Base-by-base conservation (phyloP, 1,140 invertebrate species). In the Pollicipes pollicipes region DNA sequence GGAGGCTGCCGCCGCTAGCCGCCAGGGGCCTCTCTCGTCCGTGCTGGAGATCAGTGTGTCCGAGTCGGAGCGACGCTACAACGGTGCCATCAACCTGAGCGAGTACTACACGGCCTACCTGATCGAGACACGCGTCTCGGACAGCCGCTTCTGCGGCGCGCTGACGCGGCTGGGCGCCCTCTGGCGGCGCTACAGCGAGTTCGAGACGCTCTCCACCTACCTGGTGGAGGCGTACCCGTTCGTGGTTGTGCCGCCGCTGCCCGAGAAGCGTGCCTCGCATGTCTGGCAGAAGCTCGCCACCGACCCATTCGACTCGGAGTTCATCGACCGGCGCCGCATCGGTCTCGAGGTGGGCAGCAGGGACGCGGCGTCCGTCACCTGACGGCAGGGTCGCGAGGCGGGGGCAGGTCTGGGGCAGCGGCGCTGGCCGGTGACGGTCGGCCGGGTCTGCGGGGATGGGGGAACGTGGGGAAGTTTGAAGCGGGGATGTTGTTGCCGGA, bases 101-200 rank as follows among this genome's bases (percentile, higher is more conserved):
- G 90, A 92, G 78, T 89, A 88, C 80, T 90, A 88, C 78, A 90
- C 88, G 17, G 89, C 91, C 10, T 92, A 91, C 80, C 82, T 91
- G 76, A 86, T 91, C 76, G 89, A 91, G 83, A 86, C 88, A 71
- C 91, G 88, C 82, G 85, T 89, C 28, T 88, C 84, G 70, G 87
- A 90, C 81, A 81, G 83, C 31, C 83, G 86, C 66, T 90, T 85
- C 78, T 84, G 83, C 77, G 78, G 82, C 76, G 83, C 84, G 72
- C 80, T 85, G 73, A 84, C 80, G 69, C 86, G 81, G 78, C 82
- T 84, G 76, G 87, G 83, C 78, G 85, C 88, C 24, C 82, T 90
- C 70, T 91, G 90, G 89, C 81, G 90, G 74, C 80, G 90, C 69
- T 91, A 91, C 76, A 90, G 88, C 73, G 90, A 93, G 80, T 91